Base-by-base conservation (phyloP, 2,888 invertebrate species). In the Phyto melanocephala region DNA sequence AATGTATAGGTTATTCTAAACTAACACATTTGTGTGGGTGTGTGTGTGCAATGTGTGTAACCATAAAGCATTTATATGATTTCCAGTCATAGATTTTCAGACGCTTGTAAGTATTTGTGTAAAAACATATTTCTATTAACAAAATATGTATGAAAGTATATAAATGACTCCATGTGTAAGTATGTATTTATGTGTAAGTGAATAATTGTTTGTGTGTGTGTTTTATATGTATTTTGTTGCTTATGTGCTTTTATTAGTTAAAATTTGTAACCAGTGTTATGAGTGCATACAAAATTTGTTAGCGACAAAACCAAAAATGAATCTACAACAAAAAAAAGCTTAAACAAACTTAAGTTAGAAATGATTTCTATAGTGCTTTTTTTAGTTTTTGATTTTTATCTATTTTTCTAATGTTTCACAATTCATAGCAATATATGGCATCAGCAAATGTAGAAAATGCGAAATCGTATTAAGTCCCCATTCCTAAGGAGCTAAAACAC, bases 31-130 rank as follows among this genome's bases (percentile, higher is more conserved):
- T 13, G 37, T 13, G 56, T 33, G 42, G 1, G 67, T 50, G n/a
- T 65, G 35, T 35, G 28, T 13, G 45, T 35, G 22, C 35, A 58
- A 6, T 11, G 58, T 72, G 6, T 58, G 40, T 67, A 58, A 56
- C 42, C 63, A 79, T 67, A 42, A 52, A 60, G 24, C 65, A 45
- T 72, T 79, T 79, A 60, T 82, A 82, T 63, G 78, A 79, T 79
- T 78, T 78, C 47, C 37, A 65, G 56, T 58, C 71, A 78, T 76
- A 76, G 71, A 71, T 78, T 77, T 63, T 56, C 35, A 63, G 33
- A 50, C 56, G 62, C 67, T 77, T 72, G 37, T 28, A 52, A 11
- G 11, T 62, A 52, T 40, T 63, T 70, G 50, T 63, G 33, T 63
- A 45, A 24, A 28, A 22, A 33, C 76, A 72, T 52, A 68, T 80